Base-by-base conservation (phyloP, 92 coral and sea anemone genomes). In the Muricea muricata region DNA sequence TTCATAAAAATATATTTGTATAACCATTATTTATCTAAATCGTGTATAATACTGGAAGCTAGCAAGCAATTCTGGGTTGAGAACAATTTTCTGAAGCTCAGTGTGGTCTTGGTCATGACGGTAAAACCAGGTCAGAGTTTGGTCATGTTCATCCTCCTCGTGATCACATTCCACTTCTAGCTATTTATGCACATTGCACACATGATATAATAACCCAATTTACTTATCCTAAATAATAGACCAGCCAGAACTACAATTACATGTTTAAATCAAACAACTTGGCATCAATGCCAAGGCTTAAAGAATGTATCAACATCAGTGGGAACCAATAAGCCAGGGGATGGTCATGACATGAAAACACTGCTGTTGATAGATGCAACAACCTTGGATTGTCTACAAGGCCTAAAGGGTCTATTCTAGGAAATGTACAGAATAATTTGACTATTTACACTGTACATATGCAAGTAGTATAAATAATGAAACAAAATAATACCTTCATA, bases 401-500 rank as follows among this genome's bases (percentile, higher is more conserved):
- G 5, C 9, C 5, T 37, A 37, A 9, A 37, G 4, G 42, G 42
- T 37, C 42, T 37, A 37, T 37, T 37, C 42, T 9, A 37, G 42
- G 42, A 37, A 37, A 37, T n/a, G n/a, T n/a, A n/a, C n/a, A n/a
- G n/a, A 45, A 45, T 13, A 6, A 13, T 50, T 50, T 13, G 18
- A 50, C 23, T 50, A 20, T 20, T 24, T 55, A 55, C 21, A n/a
- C 12, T 55, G n/a, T n/a, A n/a, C n/a, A n/a, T n/a, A n/a, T n/a
- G n/a, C n/a, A n/a, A n/a, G 21, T 55, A 17, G 25, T n/a, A 24
- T 15, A 55, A 55, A 55, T 55, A 55, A 55, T 2, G 63, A n/a
- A 55, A 57, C 65, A 57, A 57, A 57, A 2, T 55, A 55, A 15
- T 82, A 69, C 88, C 78, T 68, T 82, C 86, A 82, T 82, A 41